A percentile compares a stretch with the other conserved stretches of the same genome.
Evolutionary conservation across 2,797 vertebrate species (phyloP).

Genomic region (Cirrhinus molitorella): DNA sequence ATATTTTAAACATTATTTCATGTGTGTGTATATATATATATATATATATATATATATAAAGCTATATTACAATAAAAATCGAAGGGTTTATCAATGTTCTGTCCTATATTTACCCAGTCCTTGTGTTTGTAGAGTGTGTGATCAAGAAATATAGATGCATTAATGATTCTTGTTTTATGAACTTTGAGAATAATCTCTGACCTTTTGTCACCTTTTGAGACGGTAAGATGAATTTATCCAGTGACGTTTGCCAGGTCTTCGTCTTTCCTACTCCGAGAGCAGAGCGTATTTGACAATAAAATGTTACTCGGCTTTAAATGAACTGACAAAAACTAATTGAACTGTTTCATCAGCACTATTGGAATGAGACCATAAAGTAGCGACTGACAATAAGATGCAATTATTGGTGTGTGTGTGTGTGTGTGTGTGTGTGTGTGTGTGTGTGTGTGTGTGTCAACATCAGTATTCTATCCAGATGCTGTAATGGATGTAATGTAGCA

Average conservation of each 20-base stretch:
- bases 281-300: constrained; percentile 41
- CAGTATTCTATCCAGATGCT: constrained; percentile 77
- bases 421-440: constrained; percentile 39
- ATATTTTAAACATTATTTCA: too few relatives aligned
- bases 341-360: constrained; percentile 45
- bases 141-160: background rate
- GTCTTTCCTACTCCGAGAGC: constrained; percentile 22
- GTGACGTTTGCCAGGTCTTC: constrained; percentile 18
- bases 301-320: constrained; percentile 49
- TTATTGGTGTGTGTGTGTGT: constrained; percentile 30
- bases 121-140: too few relatives aligned
- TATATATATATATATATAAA: too few relatives aligned
- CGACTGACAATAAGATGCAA: constrained; percentile 48
- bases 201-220: background rate
- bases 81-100: too few relatives aligned
- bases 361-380: constrained; percentile 66
- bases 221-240: background rate
- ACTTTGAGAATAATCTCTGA: background rate
- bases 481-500: constrained; percentile 81
- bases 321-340: constrained; percentile 50
- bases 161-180: background rate
- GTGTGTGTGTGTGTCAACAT: constrained; percentile 63
- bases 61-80: too few relatives aligned
- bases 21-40: too few relatives aligned
- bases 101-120: too few relatives aligned